A percentile compares a stretch with the other conserved stretches of the same genome.
Conservation (phyloP, 2,113 vertebrate genomes). For the Nanger granti region DNA sequence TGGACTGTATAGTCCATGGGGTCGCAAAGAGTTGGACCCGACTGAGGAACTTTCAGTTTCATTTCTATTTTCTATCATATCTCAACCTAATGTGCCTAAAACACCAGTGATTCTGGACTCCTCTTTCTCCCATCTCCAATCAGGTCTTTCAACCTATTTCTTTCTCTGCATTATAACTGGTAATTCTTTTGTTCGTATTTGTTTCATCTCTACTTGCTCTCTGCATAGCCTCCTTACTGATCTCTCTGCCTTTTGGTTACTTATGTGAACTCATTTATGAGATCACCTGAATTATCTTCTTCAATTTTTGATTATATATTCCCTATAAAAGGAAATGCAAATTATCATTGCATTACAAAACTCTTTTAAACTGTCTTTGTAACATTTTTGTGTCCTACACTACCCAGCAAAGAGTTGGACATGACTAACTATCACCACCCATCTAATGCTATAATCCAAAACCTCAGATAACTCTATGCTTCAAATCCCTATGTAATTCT, state of each 20-base stretch:
- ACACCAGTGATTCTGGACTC: background rate
- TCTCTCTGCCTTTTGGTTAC: background rate
- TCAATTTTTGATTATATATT: background rate
- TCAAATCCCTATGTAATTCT: background rate
- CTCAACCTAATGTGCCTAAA: background rate
- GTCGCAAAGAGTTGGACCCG: background rate
- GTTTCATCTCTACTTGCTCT: background rate
- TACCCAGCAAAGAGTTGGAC: background rate
- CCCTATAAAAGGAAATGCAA: background rate
- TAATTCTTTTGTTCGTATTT: background rate
- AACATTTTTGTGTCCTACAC: background rate
- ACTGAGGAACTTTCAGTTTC: background rate
- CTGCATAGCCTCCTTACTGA: background rate
- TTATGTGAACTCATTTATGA: background rate
- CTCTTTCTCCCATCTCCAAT: background rate
- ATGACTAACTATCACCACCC: background rate
- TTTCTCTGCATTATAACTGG: background rate
- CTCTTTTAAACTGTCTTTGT: background rate
- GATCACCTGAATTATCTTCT: background rate
- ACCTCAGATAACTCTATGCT: background rate
- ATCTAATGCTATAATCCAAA: background rate
- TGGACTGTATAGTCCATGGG: background rate
- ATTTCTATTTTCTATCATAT: background rate
- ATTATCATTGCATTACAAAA: background rate
- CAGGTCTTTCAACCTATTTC: background rate